A percentile compares a stretch with the other conserved stretches of the same genome.
phyloP scores from a whole-genome alignment of 2,888 invertebrate species.

The Quadroppia sp. region DNA sequence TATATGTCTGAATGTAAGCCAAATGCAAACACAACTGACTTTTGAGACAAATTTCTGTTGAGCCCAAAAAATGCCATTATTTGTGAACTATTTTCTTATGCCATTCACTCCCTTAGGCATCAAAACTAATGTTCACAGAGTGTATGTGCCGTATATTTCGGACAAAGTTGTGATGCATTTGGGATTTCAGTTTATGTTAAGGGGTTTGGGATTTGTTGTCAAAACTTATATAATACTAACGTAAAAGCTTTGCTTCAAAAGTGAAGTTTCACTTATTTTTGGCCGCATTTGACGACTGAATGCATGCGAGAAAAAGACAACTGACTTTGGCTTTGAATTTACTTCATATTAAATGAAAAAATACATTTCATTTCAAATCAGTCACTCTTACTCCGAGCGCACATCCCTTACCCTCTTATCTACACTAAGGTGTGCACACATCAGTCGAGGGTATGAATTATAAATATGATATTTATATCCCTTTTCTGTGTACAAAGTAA shows the following conservation, averaged over 20 bases:
- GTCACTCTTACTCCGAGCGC: too few species aligned
- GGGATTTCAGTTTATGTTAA: constrained; percentile 21
- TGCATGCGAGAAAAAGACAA: too few species aligned
- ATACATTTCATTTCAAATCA: too few species aligned
- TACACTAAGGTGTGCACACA: too few species aligned
- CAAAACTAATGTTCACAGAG: constrained; percentile 19
- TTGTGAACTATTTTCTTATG: constrained; percentile 1
- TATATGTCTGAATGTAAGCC: too few species aligned
- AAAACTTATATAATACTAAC: constrained; percentile 19
- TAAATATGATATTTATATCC: background rate
- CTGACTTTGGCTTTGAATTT: too few species aligned
- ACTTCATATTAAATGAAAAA: too few species aligned
- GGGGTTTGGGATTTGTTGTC: constrained; percentile 32
- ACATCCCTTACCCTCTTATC: too few species aligned
- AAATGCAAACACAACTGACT: too few species aligned
- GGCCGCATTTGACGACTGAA: background rate
- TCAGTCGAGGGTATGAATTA: background rate
- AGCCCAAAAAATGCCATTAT: background rate
- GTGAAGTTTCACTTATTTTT: background rate
- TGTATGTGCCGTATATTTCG: background rate
- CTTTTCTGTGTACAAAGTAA: background rate
- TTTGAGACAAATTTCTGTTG: background rate
- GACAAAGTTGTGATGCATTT: constrained; percentile 19
- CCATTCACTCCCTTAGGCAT: constrained; percentile 22
- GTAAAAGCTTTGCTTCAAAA: constrained; percentile 15